phyloP scores from a whole-genome alignment of 2,888 invertebrate genomes.

The Geotrupes spiniger region DNA sequence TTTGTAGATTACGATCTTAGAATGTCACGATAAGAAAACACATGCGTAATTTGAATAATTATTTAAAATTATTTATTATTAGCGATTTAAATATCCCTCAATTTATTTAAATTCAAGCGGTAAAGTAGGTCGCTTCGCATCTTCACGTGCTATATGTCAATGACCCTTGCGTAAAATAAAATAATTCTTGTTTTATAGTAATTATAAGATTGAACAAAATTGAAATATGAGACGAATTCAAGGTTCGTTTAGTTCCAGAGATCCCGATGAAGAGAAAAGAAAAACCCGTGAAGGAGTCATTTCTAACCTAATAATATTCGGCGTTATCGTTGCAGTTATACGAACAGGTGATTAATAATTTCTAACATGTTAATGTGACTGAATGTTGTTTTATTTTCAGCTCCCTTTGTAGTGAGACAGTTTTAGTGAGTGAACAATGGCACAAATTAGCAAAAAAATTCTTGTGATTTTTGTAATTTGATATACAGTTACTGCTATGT shows the following conservation, averaged over 20 bases:
- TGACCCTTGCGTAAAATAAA: too few species aligned
- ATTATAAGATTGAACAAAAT: too few species aligned
- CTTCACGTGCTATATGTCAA: too few species aligned
- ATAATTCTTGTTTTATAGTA: too few species aligned
- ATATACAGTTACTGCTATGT: background rate
- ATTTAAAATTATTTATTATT: too few species aligned
- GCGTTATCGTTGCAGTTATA: conserved; percentile 33
- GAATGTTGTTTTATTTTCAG: conserved; percentile 10
- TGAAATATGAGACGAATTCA: conserved; percentile 33
- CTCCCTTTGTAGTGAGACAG: conserved; percentile 12
- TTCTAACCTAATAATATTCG: conserved; percentile 35
- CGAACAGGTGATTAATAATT: conserved; percentile 33
- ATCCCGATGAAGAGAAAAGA: conserved; percentile 34
- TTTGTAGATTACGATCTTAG: too few species aligned
- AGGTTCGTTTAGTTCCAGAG: conserved; percentile 30
- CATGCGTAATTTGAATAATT: too few species aligned
- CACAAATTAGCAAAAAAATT: conserved; percentile 1
- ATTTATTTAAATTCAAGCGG: too few species aligned
- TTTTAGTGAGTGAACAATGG: background rate
- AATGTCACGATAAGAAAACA: too few species aligned
- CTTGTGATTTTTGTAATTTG: background rate
- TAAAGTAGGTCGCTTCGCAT: too few species aligned
- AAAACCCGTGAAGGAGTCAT: conserved; percentile 33
- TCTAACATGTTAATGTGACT: background rate
- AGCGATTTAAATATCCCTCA: too few species aligned